Evolutionary conservation across 2,888 invertebrate species (phyloP), one percentile per base, ranked within the genome.

Genomic region (Lasioglossum malachurum): DNA sequence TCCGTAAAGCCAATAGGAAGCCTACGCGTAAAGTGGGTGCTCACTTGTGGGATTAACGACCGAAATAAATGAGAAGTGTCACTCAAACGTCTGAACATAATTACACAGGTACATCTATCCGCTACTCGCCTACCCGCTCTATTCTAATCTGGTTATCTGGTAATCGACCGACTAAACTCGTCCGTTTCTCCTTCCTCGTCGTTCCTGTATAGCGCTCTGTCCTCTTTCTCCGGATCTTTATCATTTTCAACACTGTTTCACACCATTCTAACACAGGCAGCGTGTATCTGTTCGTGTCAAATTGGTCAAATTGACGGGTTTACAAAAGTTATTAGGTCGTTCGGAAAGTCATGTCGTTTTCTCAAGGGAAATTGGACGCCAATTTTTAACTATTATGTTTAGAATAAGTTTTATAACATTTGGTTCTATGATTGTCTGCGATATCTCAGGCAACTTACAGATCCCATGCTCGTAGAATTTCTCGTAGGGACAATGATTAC

Each of bases 61-160:
- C 87, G 84, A 90, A 90, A 91, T 93, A 93, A 94, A 94, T 93
- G 92, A 93, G 93, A 94, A 93, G 91, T 92, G 93, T 94, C 94
- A 93, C 91, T 94, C 93, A 94, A 93, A 93, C 89, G 93, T 93
- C 92, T 86, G 86, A 88, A 86, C 90, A 92, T 94, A 94, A 94
- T 94, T 94, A 93, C 92, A 75, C 74, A 75, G 86, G 75, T 84
- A 78, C 79, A 87, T 91, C 83, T 88, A 89, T 89, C 84, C 80
- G 74, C 86, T 83, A 83, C 79, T 87, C 88, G 87, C 88, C 90
- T 88, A 88, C 85, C 88, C 83, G 87, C 89, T 89, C 89, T 90
- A 86, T 89, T 91, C 91, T 93, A 94, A 94, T 94, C 92, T 93
- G 91, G 88, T 93, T 93, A 93, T 93, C 91, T 87, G 87, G 83